Conservation (phyloP, 2,113 vertebrate species). For the Ictalurus furcatus region DNA sequence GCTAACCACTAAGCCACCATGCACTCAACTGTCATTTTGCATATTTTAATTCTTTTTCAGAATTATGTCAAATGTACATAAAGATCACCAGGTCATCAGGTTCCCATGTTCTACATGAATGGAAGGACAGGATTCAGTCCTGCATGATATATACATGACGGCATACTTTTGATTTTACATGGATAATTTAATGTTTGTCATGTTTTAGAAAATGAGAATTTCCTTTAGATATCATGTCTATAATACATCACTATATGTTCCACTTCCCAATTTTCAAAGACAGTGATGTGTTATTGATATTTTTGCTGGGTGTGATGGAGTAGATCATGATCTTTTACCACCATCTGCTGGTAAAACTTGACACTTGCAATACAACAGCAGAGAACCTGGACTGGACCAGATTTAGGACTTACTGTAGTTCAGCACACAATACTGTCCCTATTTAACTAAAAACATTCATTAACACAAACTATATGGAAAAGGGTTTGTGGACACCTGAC, state of each 20-base stretch:
- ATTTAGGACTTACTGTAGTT: background rate
- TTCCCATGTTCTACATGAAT: background rate
- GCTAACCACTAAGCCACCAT: too few species aligned
- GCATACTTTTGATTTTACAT: background rate
- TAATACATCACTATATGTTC: background rate
- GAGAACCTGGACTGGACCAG: background rate
- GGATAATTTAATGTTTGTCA: background rate
- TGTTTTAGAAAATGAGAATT: background rate
- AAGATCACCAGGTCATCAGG: background rate
- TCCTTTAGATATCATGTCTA: background rate
- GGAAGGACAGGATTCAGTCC: background rate
- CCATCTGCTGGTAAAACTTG: conserved; percentile 14
- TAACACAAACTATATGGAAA: background rate
- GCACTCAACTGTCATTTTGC: background rate
- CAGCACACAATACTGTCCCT: background rate
- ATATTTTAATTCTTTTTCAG: background rate
- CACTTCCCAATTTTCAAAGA: background rate
- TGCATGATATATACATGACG: background rate
- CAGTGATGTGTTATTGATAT: background rate
- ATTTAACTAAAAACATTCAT: background rate
- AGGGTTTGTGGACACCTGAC: too few species aligned
- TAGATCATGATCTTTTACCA: background rate
- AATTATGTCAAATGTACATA: background rate
- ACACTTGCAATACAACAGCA: background rate
- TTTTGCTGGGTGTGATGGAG: background rate